A percentile compares a stretch with the other conserved stretches of the same genome.
phyloP scores from a whole-genome alignment of 2,113 vertebrate species.

The Egretta garzetta region DNA sequence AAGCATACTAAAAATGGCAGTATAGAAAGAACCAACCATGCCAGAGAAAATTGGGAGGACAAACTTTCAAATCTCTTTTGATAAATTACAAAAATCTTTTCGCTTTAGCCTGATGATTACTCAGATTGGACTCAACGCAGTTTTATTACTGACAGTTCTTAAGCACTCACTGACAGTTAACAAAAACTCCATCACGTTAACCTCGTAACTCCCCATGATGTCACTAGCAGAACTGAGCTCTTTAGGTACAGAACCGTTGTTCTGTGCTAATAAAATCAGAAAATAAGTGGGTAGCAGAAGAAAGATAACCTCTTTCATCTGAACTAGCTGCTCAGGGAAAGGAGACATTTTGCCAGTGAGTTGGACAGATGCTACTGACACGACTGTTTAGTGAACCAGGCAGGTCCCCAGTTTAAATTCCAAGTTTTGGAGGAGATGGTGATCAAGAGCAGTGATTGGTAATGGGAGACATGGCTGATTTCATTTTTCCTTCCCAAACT shows the following conservation, averaged over 20 bases:
- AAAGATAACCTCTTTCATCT: neutral
- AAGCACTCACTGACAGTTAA: neutral
- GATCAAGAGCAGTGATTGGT: neutral
- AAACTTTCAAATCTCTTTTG: neutral
- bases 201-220: fast-evolving
- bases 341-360: neutral
- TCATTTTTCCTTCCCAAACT: neutral
- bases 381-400: neutral
- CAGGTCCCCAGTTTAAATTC: neutral
- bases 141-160: neutral
- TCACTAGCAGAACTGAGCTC: neutral
- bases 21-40: neutral
- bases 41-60: neutral
- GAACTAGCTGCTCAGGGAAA: neutral
- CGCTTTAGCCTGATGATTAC: neutral
- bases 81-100: neutral
- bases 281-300: neutral
- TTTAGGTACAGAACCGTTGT: neutral
- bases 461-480: neutral
- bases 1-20: neutral
- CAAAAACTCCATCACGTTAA: neutral
- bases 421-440: neutral
- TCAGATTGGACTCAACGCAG: neutral
- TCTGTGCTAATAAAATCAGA: neutral
- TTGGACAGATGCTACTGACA: neutral